phyloP scores from a whole-genome alignment of 2,888 invertebrate species.

The Meandrusa payeni region DNA sequence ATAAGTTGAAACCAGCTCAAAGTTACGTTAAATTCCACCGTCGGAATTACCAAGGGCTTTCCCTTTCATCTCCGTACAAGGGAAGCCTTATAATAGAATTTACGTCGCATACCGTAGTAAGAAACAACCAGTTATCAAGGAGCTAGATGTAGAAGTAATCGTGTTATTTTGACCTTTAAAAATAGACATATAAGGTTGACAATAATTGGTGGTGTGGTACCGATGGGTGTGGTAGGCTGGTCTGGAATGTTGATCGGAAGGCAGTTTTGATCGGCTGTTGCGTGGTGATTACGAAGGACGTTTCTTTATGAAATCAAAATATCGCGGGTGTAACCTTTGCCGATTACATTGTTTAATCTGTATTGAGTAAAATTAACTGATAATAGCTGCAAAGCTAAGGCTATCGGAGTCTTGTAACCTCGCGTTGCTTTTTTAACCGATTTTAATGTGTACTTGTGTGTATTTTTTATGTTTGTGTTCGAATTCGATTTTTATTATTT shows the following conservation, averaged over 20 bases:
- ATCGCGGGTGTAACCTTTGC: slow-evolving; percentile 7
- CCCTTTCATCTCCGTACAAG: slow-evolving; percentile 52
- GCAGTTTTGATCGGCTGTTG: slow-evolving; percentile 31
- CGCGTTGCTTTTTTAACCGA: no score
- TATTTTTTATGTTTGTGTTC: no score
- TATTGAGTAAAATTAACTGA: background rate
- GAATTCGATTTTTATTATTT: no score
- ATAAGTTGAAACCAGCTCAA: slow-evolving; percentile 21
- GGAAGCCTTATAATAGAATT: slow-evolving; percentile 44
- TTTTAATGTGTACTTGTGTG: no score
- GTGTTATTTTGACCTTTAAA: slow-evolving; percentile 8
- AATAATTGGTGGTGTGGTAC: slow-evolving; percentile 1
- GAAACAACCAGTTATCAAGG: slow-evolving; percentile 32
- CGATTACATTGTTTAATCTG: background rate
- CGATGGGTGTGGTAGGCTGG: slow-evolving; percentile 2
- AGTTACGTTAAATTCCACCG: slow-evolving; percentile 27
- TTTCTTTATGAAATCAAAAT: slow-evolving; percentile 27
- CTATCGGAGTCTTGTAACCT: no score
- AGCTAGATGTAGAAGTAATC: slow-evolving; percentile 2
- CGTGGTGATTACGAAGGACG: slow-evolving; percentile 31
- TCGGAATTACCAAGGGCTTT: slow-evolving; percentile 40
- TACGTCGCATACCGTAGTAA: slow-evolving; percentile 61
- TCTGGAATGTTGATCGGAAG: slow-evolving; percentile 19
- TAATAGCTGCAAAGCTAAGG: no score
- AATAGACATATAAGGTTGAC: background rate